Evolutionary conservation across 2,888 invertebrate species (phyloP).

Genomic region (Ophion costatus): DNA sequence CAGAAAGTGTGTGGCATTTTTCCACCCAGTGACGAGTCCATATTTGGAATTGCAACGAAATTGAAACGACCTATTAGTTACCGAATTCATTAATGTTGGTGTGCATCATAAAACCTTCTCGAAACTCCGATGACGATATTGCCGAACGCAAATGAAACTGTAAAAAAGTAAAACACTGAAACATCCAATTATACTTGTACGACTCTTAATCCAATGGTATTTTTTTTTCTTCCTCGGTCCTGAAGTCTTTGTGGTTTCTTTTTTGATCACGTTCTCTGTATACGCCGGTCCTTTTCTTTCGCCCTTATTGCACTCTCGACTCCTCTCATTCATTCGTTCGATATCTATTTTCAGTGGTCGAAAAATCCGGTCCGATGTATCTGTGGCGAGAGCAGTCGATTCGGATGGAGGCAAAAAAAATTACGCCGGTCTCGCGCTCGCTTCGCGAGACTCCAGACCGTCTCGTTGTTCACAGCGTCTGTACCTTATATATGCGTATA

Average conservation of each 20-base stretch:
- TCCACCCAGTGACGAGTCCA: too few species aligned
- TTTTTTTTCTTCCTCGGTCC: constrained; percentile 58
- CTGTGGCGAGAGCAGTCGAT: constrained; percentile 59
- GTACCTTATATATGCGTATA: constrained; percentile 7
- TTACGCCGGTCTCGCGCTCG: constrained; percentile 56
- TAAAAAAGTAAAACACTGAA: constrained; percentile 48
- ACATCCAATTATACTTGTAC: constrained; percentile 63
- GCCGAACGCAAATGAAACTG: constrained; percentile 40
- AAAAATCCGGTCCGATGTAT: constrained; percentile 69
- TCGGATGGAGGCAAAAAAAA: constrained; percentile 49
- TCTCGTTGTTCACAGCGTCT: constrained; percentile 50
- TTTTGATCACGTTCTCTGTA: constrained; percentile 20
- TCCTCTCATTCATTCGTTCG: constrained; percentile 68
- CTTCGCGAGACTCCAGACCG: constrained; percentile 60
- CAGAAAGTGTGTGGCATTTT: too few species aligned
- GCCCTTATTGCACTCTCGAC: constrained; percentile 28
- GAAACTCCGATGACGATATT: constrained; percentile 9
- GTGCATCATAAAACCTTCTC: not conserved
- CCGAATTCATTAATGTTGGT: not conserved
- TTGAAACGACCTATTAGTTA: not conserved
- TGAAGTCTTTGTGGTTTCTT: constrained; percentile 52
- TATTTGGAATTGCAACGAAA: not conserved
- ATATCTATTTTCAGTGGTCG: constrained; percentile 71
- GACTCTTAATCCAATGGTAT: constrained; percentile 44
- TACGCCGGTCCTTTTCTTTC: constrained; percentile 39